phyloP scores from a whole-genome alignment of 2,888 invertebrate genomes.

The Sisyra terminalis region DNA sequence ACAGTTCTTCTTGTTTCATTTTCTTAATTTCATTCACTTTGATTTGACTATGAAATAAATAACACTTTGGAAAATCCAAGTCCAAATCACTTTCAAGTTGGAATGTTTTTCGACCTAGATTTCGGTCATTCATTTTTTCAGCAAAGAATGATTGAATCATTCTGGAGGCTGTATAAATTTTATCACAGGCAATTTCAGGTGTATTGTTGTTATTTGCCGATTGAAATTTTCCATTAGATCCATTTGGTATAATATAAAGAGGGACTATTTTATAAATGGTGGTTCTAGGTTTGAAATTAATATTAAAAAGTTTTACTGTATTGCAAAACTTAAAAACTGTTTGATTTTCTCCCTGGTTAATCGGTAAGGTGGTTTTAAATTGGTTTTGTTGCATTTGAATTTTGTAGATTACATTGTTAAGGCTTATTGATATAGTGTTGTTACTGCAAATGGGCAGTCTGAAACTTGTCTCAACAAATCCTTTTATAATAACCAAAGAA shows the following conservation, averaged over 20 bases:
- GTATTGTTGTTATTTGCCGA: constrained; percentile 32
- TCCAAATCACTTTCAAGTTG: constrained; percentile 50
- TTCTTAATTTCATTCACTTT: constrained; percentile 50
- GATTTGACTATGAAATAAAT: constrained; percentile 55
- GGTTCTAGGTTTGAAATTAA: constrained; percentile 35
- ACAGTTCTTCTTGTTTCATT: constrained; percentile 63
- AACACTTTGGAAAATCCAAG: constrained; percentile 41
- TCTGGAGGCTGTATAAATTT: constrained; percentile 60
- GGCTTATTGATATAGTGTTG: background rate
- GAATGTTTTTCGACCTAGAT: constrained; percentile 66
- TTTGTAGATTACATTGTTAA: background rate
- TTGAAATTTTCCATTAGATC: constrained; percentile 66
- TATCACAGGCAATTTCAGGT: constrained; percentile 51
- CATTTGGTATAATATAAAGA: constrained; percentile 67
- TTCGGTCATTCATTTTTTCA: constrained; percentile 69
- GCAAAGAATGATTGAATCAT: constrained; percentile 75
- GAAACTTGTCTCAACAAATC: background rate
- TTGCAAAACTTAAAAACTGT: background rate
- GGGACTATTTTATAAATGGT: constrained; percentile 53
- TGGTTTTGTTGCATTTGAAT: background rate
- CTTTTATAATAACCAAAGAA: constrained; percentile 1
- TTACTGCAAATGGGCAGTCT: background rate
- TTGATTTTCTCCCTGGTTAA: background rate
- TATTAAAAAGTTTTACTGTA: background rate
- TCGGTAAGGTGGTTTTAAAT: background rate